phyloP scores from a whole-genome alignment of 2,888 invertebrate species.

The Magallana nippona region DNA sequence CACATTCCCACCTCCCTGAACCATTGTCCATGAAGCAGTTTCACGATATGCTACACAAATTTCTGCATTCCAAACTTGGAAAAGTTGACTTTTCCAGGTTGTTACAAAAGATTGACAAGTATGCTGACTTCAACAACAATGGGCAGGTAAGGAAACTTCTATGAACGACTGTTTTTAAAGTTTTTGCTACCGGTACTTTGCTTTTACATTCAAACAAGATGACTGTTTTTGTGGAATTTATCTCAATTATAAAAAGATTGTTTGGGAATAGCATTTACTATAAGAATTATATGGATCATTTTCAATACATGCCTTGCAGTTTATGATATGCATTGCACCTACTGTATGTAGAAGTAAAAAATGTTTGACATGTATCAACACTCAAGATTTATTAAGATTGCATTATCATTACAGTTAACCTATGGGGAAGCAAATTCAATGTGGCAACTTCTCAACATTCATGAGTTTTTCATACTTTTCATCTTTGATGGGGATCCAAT shows the following conservation, averaged over 20 bases:
- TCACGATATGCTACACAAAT: conserved; percentile 55
- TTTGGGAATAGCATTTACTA: too few species aligned
- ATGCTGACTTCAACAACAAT: conserved; percentile 72
- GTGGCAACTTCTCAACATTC: conserved; percentile 72
- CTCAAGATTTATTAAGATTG: too few species aligned
- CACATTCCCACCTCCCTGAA: conserved; percentile 43
- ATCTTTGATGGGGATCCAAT: conserved; percentile 66
- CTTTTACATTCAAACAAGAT: too few species aligned
- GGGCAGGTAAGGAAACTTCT: conserved; percentile 59
- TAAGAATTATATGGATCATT: too few species aligned
- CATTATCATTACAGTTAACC: conserved; percentile 64
- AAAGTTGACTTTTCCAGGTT: conserved; percentile 60
- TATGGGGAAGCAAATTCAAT: conserved; percentile 73
- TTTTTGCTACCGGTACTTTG: too few species aligned
- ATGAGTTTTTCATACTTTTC: conserved; percentile 70
- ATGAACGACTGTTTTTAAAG: not conserved
- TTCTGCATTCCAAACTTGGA: conserved; percentile 65
- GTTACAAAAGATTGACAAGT: conserved; percentile 61
- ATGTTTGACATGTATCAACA: too few species aligned
- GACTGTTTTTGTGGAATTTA: too few species aligned
- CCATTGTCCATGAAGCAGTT: conserved; percentile 62
- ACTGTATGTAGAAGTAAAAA: too few species aligned
- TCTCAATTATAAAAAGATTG: too few species aligned
- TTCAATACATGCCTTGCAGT: too few species aligned
- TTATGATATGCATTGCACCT: too few species aligned